A percentile compares a stretch with the other conserved stretches of the same genome.
Conservation (phyloP, 2,888 invertebrate genomes). For the Troilus luridus region DNA sequence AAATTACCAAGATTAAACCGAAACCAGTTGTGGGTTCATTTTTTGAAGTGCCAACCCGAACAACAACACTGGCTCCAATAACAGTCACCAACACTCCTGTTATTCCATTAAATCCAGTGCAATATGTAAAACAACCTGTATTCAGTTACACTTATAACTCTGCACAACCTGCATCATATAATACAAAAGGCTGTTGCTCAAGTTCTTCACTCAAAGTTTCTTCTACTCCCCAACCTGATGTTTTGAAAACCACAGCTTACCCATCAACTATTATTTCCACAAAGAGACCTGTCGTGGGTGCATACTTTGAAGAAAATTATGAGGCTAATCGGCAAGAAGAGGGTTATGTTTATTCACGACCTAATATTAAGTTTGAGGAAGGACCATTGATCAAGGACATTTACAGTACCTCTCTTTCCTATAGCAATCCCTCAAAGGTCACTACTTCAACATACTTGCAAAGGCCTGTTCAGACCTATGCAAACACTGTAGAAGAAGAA, state of each 20-base stretch:
- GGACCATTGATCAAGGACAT: constrained; percentile 17
- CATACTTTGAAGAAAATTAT: constrained; percentile 63
- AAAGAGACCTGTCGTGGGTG: constrained; percentile 58
- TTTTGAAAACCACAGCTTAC: constrained; percentile 26
- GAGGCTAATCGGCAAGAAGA: constrained; percentile 58
- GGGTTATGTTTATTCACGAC: constrained; percentile 56
- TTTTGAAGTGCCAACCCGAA: constrained; percentile 42
- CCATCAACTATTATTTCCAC: constrained; percentile 42
- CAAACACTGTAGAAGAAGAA: constrained; percentile 64
- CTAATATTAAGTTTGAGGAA: constrained; percentile 59
- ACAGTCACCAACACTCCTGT: constrained; percentile 63
- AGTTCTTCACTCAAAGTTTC: constrained; percentile 49
- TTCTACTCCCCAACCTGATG: background rate
- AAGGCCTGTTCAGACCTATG: constrained; percentile 62
- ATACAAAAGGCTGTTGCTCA: constrained; percentile 45
- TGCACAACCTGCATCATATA: constrained; percentile 22
- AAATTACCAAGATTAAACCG: background rate
- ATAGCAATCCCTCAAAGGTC: constrained; percentile 58
- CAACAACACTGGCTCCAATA: constrained; percentile 59
- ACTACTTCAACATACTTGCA: constrained; percentile 55
- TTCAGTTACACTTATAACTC: constrained; percentile 60
- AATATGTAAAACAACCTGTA: constrained; percentile 60
- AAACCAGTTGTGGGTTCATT: constrained; percentile 19
- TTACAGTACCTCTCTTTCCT: constrained; percentile 59
- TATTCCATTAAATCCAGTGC: constrained; percentile 64